Percentiles rank a stretch among this genome's conserved stretches.
These are phyloP conservation scores for Pasiphila rectangulata DNA, from an alignment of 2,888 invertebrate genomes.

Conservation along the genomic window DNA sequence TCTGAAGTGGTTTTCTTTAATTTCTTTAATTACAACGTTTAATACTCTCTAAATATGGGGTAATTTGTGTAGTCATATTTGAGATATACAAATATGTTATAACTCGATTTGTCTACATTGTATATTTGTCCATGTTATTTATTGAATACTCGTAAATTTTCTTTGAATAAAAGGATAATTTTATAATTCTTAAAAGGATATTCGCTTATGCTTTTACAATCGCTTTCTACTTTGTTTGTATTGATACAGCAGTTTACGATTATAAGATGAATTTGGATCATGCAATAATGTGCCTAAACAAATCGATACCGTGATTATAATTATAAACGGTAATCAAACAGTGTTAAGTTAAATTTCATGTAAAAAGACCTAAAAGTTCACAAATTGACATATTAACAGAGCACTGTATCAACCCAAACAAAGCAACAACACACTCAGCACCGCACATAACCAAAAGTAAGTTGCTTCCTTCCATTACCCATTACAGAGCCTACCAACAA, in stretches of 20 bases:
- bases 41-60: not conserved
- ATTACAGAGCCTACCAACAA: constrained; percentile 23
- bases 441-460: constrained; percentile 12
- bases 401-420: constrained; percentile 3
- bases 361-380: not conserved
- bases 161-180: constrained; percentile 14
- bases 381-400: not conserved
- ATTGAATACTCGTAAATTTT: constrained; percentile 5
- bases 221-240: constrained; percentile 2
- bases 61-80: constrained; percentile 4
- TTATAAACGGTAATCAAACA: no score
- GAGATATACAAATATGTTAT: not conserved
- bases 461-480: constrained; percentile 6
- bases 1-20: no score
- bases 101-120: no score
- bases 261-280: no score
- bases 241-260: constrained; percentile 8
- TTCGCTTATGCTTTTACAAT: not conserved
- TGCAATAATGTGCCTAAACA: no score
- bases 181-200: constrained; percentile 5
- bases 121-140: constrained; percentile 14
- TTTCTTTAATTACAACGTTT: no score
- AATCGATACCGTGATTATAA: no score
- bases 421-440: not conserved
- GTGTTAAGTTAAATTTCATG: not conserved